A percentile compares a stretch with the other conserved stretches of the same genome.
phyloP scores from a whole-genome alignment of 2,797 vertebrate species.

The Pelodytes ibericus region DNA sequence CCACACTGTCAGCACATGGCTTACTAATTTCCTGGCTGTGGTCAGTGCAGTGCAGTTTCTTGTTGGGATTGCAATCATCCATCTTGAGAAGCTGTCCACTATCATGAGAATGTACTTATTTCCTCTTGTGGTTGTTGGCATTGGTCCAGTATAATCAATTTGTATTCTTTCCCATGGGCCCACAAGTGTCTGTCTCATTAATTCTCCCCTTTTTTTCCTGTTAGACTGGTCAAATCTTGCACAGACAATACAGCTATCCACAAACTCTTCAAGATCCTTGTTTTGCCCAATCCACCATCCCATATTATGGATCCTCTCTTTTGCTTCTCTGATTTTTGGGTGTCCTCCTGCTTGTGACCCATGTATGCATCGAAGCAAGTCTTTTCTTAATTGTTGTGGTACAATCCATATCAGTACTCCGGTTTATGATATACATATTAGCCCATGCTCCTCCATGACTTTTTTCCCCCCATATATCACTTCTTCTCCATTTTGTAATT shows the following conservation, averaged over 20 bases:
- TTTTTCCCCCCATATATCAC: background rate
- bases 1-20: background rate
- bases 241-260: conserved; percentile 3
- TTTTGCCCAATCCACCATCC: conserved; percentile 5
- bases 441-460: background rate
- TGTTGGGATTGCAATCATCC: background rate
- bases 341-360: conserved; percentile 1
- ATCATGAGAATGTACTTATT: conserved; percentile 3
- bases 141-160: conserved; percentile 13
- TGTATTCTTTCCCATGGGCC: conserved; percentile 14
- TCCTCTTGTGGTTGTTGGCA: background rate
- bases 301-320: background rate
- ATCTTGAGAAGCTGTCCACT: no score
- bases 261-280: background rate
- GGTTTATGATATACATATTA: background rate
- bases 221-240: conserved; percentile 6
- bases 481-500: background rate
- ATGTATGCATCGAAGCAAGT: conserved; percentile 12
- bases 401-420: background rate
- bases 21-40: background rate
- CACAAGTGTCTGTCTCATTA: conserved; percentile 14
- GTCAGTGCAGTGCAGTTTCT: background rate
- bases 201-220: conserved; percentile 8
- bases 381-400: background rate
- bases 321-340: background rate